These are phyloP conservation scores for Sebastes fasciatus DNA, from an alignment of 2,113 vertebrate genomes.

Conservation along the genomic window DNA sequence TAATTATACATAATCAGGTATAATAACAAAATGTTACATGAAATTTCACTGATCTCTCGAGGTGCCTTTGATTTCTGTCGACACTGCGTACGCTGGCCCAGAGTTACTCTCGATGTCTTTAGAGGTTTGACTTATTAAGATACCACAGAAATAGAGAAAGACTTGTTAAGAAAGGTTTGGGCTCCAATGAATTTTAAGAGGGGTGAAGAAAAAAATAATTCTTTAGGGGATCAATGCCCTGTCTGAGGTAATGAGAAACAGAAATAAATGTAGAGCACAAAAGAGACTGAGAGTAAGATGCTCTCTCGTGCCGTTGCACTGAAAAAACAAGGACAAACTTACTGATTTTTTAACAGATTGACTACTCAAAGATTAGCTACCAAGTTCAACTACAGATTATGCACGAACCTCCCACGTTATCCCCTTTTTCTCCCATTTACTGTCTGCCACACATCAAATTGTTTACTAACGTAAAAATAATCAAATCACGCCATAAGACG, in stretches of 20 bases:
- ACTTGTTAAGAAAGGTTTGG: constrained; percentile 39
- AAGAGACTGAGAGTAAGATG: background rate
- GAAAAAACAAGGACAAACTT: background rate
- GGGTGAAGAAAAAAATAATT: constrained; percentile 38
- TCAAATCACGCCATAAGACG: background rate
- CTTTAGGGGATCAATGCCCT: constrained; percentile 27
- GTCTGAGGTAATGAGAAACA: constrained; percentile 37
- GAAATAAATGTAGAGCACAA: constrained; percentile 15
- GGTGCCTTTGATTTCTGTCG: constrained; percentile 17
- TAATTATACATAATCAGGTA: constrained; percentile 43
- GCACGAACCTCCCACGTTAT: background rate
- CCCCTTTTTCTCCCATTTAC: constrained; percentile 6
- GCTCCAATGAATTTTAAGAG: constrained; percentile 42
- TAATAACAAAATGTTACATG: constrained; percentile 9
- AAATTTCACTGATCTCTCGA: constrained; percentile 19
- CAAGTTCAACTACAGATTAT: constrained; percentile 9
- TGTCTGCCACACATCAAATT: background rate
- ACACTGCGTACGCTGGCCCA: constrained; percentile 9
- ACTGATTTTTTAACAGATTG: background rate
- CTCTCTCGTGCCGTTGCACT: background rate
- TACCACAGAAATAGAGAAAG: constrained; percentile 15
- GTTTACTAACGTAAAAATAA: constrained; percentile 15
- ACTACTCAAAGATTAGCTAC: background rate
- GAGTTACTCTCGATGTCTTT: constrained; percentile 16
- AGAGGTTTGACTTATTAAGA: constrained; percentile 36